Evolutionary conservation across 2,888 invertebrate genomes (phyloP), one percentile per base, ranked within the genome.

Genomic region (Apamea monoglypha): DNA sequence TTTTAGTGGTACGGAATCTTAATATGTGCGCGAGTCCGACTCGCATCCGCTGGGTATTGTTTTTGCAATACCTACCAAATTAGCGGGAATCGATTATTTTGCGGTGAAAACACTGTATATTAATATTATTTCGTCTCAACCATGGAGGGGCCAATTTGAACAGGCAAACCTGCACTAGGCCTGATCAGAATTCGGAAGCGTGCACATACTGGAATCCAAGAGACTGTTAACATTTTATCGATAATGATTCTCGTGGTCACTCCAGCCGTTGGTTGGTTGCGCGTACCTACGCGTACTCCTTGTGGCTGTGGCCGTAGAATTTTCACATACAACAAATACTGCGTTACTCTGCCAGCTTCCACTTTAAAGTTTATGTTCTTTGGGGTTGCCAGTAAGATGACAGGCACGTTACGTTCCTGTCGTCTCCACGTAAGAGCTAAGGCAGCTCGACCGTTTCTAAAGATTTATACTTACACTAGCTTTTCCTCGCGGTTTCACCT

Each of bases 81-180:
- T 32, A 25, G 25, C 40, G 2, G 29, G 18, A 79, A 70, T 25
- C 32, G 18, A 6, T 50, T 72, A 64, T 18, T 79, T 66, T 56
- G 56, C 64, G 73, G 56, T 80, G 73, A 80, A 73, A 80, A 81
- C 12, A 40, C 29, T 29, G 32, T 64, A 2, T 21, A 44, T 12
- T 68, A n/a, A n/a, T n/a, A n/a, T 40, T 78, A 18, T n/a, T 29
- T 40, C 3, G 36, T 6, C 25, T 76, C 18, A 63, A 50, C 10
- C 36, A n/a, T 36, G 25, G 50, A 68, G 1, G 14, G 8, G 3
- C 21, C 47, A 61, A 61, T 47, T 29, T 21, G 12, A 47, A n/a
- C n/a, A 18, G n/a, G 25, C 7, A 16, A 32, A 44, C 7, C 2
- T 67, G 32, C 25, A 4, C 25, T 50, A 68, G 18, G 2, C 16